A percentile compares a stretch with the other conserved stretches of the same genome.
Conservation (phyloP, 2,797 vertebrate species). For the Megaceryle alcyon region DNA sequence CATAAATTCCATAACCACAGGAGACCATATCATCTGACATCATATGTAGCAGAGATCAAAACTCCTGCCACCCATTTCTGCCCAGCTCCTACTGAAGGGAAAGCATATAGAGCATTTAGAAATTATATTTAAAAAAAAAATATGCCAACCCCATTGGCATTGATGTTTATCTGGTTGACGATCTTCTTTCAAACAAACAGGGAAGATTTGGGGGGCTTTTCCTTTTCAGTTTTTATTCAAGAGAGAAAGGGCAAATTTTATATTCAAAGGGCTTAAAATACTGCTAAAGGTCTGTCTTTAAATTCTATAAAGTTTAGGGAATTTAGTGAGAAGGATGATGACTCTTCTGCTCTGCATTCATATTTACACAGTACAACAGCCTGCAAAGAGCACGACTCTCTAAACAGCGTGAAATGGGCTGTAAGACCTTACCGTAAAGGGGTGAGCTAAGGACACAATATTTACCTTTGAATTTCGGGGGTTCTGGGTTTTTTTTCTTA, state of each 20-base stretch:
- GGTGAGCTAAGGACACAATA: constrained; percentile 45
- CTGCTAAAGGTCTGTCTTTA: constrained; percentile 25
- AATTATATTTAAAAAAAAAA: not conserved
- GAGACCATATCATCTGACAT: not conserved
- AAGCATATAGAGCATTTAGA: not conserved
- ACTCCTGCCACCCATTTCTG: not conserved
- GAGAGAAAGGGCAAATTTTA: constrained; percentile 29
- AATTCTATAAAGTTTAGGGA: constrained; percentile 50
- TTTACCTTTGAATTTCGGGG: not conserved
- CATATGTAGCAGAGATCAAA: not conserved
- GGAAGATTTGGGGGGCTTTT: not conserved
- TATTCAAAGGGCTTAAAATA: not conserved
- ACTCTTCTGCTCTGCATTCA: not conserved
- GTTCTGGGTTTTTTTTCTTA: not conserved
- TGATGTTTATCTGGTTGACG: not conserved
- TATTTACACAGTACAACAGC: constrained; percentile 17
- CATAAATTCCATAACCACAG: not conserved
- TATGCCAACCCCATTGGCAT: not conserved
- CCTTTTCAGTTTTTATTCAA: not conserved
- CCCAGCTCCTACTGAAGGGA: not conserved
- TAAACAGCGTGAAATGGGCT: constrained; percentile 33
- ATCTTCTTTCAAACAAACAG: not conserved
- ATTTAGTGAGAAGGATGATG: not conserved
- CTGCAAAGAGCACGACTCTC: constrained; percentile 24
- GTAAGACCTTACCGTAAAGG: not conserved